These are phyloP conservation scores for Salticus scenicus DNA, from an alignment of 2,888 invertebrate species.

Conservation along the genomic window DNA sequence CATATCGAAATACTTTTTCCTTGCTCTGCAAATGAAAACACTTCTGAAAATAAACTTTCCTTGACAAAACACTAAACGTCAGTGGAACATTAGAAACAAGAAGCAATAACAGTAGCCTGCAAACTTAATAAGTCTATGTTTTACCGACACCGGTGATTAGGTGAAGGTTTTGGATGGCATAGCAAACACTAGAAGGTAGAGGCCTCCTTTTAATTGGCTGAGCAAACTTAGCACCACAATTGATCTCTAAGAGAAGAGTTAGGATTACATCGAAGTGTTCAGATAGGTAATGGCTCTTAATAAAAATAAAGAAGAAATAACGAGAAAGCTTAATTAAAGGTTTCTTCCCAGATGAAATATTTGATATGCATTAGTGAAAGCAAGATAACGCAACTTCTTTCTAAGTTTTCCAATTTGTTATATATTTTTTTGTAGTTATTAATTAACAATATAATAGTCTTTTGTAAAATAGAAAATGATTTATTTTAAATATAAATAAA, in stretches of 20 bases:
- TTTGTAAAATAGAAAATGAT: too few species aligned
- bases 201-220: constrained; percentile 59
- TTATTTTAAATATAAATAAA: too few species aligned
- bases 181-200: constrained; percentile 52
- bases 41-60: not conserved
- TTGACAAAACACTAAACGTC: not conserved
- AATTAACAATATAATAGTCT: too few species aligned
- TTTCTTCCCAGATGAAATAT: not conserved
- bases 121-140: constrained; percentile 43
- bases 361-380: not conserved
- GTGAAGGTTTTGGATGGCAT: constrained; percentile 64
- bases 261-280: constrained; percentile 2
- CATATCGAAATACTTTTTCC: not conserved
- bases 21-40: not conserved
- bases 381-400: too few species aligned
- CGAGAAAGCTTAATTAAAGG: not conserved
- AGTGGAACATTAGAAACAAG: not conserved
- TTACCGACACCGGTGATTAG: constrained; percentile 57
- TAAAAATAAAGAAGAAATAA: constrained; percentile 11
- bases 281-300: not conserved
- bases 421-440: too few species aligned
- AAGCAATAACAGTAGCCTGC: constrained; percentile 23
- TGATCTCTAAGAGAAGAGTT: constrained; percentile 54
- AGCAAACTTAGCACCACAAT: constrained; percentile 49
- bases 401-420: too few species aligned